phyloP scores from a whole-genome alignment of 2,797 vertebrate genomes.

The Gymnodraco acuticeps region DNA sequence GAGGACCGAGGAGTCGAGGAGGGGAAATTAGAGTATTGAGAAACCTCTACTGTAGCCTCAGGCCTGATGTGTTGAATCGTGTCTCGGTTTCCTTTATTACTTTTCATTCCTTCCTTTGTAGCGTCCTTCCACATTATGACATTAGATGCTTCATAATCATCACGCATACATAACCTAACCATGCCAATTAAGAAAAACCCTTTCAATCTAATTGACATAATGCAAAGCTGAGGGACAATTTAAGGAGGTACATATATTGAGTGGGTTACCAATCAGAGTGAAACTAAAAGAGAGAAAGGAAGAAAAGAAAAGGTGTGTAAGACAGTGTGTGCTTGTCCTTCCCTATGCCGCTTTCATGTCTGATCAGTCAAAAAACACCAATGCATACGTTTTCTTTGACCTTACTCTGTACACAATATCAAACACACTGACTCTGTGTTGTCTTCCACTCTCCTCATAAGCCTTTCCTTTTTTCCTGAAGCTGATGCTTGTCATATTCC shows the following conservation, averaged over 20 bases:
- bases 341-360: constrained; percentile 17
- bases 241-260: constrained; percentile 11
- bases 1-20: too few relatives aligned
- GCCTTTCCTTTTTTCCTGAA: constrained; percentile 29
- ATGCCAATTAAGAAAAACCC: constrained; percentile 27
- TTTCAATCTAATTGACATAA: constrained; percentile 46
- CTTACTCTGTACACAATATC: constrained; percentile 39
- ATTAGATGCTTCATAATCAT: constrained; percentile 43
- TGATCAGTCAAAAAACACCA: constrained; percentile 53
- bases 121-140: constrained; percentile 37
- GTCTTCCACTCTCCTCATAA: constrained; percentile 25
- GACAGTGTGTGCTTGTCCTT: constrained; percentile 14
- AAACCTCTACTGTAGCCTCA: constrained; percentile 10
- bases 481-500: constrained; percentile 49
- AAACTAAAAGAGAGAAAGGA: not conserved
- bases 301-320: constrained; percentile 1
- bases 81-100: constrained; percentile 14
- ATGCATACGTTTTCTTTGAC: constrained; percentile 56
- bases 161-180: constrained; percentile 25
- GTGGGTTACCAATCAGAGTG: constrained; percentile 11
- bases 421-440: constrained; percentile 13
- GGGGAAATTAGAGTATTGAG: too few relatives aligned
- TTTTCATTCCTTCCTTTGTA: constrained; percentile 26
- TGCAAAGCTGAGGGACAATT: constrained; percentile 41
- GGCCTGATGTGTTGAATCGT: constrained; percentile 15